phyloP scores from a whole-genome alignment of 2,888 invertebrate genomes.

The Lordiphosa fenestrarum region DNA sequence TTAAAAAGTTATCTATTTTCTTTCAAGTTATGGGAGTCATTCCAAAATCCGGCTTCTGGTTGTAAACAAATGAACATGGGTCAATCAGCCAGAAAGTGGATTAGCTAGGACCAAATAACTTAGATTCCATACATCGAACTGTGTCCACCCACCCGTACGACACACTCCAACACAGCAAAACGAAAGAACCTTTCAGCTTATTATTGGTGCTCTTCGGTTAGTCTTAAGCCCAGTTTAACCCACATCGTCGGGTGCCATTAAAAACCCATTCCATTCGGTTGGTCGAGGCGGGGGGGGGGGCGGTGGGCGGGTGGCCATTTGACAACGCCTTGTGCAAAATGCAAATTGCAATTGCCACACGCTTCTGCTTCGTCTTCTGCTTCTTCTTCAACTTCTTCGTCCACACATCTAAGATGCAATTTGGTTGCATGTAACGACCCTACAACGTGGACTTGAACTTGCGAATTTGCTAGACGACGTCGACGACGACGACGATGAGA shows the following conservation, averaged over 20 bases:
- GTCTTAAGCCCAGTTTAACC: conserved; percentile 55
- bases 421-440: conserved; percentile 50
- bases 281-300: neutral
- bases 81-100: too few relatives aligned
- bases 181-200: too few relatives aligned
- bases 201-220: too few relatives aligned
- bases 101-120: too few relatives aligned
- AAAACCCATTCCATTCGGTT: conserved; percentile 36
- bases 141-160: too few relatives aligned
- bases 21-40: too few relatives aligned
- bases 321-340: conserved; percentile 65
- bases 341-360: conserved; percentile 49
- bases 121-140: too few relatives aligned
- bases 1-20: too few relatives aligned
- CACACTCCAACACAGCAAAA: too few relatives aligned
- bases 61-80: too few relatives aligned
- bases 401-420: conserved; percentile 42
- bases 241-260: conserved; percentile 46
- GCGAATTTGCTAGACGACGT: conserved; percentile 67
- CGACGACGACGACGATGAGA: conserved; percentile 43
- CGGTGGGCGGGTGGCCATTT: conserved; percentile 39
- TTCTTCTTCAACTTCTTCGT: neutral
- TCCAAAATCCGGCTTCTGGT: too few relatives aligned
- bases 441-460: conserved; percentile 63
- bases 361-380: conserved; percentile 20